Evolutionary conservation across 1,140 invertebrate genomes (phyloP).

Genomic region (Battus philenor): DNA sequence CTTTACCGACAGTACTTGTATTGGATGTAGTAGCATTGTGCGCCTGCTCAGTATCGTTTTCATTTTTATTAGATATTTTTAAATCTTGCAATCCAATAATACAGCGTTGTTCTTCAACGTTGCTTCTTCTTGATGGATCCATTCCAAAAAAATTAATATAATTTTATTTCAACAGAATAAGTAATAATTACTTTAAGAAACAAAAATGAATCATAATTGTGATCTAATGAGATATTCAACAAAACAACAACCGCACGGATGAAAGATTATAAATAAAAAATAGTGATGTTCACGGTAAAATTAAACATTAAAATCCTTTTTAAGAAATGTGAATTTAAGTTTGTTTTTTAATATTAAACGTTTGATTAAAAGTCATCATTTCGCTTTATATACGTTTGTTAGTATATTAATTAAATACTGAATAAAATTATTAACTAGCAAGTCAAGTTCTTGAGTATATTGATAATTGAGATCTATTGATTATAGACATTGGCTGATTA

Average conservation of each 20-base stretch:
- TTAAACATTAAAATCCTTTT: too few relatives aligned
- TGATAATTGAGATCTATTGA: too few relatives aligned
- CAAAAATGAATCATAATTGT: constrained; percentile 43
- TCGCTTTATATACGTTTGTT: too few relatives aligned
- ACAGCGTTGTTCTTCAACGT: constrained; percentile 63
- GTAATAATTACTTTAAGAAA: constrained; percentile 26
- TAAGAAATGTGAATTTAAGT: too few relatives aligned
- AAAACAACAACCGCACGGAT: constrained; percentile 30
- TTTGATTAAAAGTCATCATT: too few relatives aligned
- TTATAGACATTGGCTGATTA: too few relatives aligned
- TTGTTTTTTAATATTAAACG: too few relatives aligned
- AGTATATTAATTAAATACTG: too few relatives aligned
- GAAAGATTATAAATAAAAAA: constrained; percentile 25
- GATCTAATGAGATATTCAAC: constrained; percentile 27
- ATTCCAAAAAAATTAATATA: constrained; percentile 27
- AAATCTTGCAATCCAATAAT: constrained; percentile 70
- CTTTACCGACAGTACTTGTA: constrained; percentile 48
- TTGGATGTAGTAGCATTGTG: constrained; percentile 55
- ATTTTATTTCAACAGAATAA: constrained; percentile 14
- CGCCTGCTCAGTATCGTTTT: constrained; percentile 70
- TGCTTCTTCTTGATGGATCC: constrained; percentile 66
- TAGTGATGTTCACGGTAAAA: constrained; percentile 18
- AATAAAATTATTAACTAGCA: too few relatives aligned
- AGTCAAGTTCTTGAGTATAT: too few relatives aligned
- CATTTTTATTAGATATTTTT: constrained; percentile 71